Evolutionary conservation across 2,113 vertebrate species (phyloP).

Genomic region (Sus scrofa): T2T-Sscrofa CM000812.6:69304501-69305000

Average conservation of each 20-base stretch:
- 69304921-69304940: background rate
- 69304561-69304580: too few relatives aligned
- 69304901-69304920: background rate
- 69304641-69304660: too few relatives aligned
- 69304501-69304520: too few relatives aligned
- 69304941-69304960: background rate
- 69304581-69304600: too few relatives aligned
- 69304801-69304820: background rate
- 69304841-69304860: background rate
- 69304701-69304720: background rate
- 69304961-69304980: background rate
- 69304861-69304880: background rate
- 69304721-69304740: background rate
- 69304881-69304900: background rate
- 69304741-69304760: background rate
- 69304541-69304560: too few relatives aligned
- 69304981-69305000: background rate
- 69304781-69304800: background rate
- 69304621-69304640: too few relatives aligned
- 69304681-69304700: background rate
- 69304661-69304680: background rate
- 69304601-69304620: too few relatives aligned
- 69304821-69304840: background rate
- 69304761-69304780: background rate
- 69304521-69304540: too few relatives aligned